These are phyloP conservation scores for Loriculus beryllinus DNA, from an alignment of 2,797 vertebrate species.

Conservation along the genomic window DNA sequence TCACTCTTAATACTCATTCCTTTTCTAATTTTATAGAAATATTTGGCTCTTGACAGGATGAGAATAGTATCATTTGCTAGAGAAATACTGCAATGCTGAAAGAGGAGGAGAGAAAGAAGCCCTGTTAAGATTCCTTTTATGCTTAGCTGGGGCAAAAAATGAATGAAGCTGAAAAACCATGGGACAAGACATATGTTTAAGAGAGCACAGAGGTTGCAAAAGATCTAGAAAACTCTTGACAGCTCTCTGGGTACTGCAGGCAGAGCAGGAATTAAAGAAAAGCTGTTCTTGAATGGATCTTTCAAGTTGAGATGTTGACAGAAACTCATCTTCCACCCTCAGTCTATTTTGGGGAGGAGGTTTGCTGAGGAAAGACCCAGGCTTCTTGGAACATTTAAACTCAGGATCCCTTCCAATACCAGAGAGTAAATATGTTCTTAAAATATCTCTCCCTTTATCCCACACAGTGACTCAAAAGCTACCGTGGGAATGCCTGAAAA, in stretches of 20 bases:
- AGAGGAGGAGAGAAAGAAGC: neutral
- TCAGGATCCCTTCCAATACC: neutral
- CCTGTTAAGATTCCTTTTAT: neutral
- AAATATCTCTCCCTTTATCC: neutral
- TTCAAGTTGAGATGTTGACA: neutral
- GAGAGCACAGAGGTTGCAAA: neutral
- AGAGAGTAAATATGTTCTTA: slow-evolving; percentile 7
- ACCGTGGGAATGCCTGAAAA: neutral
- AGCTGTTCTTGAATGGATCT: neutral
- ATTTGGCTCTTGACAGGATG: neutral
- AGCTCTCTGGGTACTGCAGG: neutral
- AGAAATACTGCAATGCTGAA: neutral
- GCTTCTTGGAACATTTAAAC: neutral
- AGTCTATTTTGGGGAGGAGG: neutral
- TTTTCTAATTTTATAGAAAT: neutral
- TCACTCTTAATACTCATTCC: neutral
- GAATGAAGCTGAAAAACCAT: neutral
- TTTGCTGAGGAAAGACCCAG: neutral
- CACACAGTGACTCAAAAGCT: neutral
- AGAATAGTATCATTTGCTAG: neutral
- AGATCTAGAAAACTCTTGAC: neutral
- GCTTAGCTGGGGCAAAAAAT: neutral
- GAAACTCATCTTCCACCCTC: neutral
- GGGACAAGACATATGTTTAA: neutral
- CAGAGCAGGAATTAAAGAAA: neutral